A percentile compares a stretch with the other conserved stretches of the same genome.
These are phyloP conservation scores for Cercocebus atys DNA, from an alignment of 2,113 vertebrate species.

Conservation along the genomic window DNA sequence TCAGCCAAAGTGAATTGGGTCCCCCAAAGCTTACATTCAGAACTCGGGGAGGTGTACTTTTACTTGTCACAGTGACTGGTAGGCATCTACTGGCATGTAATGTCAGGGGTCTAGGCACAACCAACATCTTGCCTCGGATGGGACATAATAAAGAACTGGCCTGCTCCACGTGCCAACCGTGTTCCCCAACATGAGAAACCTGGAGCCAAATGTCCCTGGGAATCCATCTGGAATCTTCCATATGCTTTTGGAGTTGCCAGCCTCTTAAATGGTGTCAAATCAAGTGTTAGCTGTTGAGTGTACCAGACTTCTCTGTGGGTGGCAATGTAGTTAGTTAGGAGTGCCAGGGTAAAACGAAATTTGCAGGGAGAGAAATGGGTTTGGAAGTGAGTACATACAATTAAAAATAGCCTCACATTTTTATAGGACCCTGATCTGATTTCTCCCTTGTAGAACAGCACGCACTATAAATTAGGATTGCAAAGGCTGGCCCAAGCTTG, in stretches of 20 bases:
- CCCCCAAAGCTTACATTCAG: not conserved
- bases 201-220: not conserved
- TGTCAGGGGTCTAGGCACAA: not conserved
- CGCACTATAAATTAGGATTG: not conserved
- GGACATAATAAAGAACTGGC: not conserved
- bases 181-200: not conserved
- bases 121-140: accelerated
- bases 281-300: not conserved
- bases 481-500: not conserved
- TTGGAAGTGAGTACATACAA: not conserved
- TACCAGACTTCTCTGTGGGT: not conserved
- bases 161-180: accelerated
- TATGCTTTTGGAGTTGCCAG: not conserved
- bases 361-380: not conserved
- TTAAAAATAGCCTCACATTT: not conserved
- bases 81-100: not conserved
- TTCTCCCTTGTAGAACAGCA: not conserved
- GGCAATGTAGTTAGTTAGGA: not conserved
- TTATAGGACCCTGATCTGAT: not conserved
- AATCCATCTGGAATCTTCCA: not conserved
- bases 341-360: slow-evolving; percentile 13
- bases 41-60: not conserved
- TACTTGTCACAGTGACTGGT: not conserved
- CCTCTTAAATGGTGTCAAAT: not conserved
- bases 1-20: not conserved